These are phyloP conservation scores for Ellobium chinense DNA, from an alignment of 2,888 invertebrate species.

Conservation along the genomic window DNA sequence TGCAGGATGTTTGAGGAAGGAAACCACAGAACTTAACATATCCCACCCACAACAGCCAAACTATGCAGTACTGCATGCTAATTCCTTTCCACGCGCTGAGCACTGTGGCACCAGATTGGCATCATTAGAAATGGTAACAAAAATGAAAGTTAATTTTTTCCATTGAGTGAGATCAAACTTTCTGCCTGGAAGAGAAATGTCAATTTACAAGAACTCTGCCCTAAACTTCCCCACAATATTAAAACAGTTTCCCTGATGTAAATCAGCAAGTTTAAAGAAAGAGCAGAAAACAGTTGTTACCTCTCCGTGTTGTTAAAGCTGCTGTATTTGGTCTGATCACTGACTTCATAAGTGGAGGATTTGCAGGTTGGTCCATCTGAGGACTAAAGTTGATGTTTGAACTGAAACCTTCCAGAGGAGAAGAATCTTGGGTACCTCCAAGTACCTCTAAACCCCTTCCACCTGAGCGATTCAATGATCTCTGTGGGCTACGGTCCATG, in stretches of 20 bases:
- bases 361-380: not conserved
- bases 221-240: not conserved
- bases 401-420: not conserved
- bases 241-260: not conserved
- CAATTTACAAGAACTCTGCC: not conserved
- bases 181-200: not conserved
- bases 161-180: not conserved
- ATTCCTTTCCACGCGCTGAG: too few species aligned
- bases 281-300: slow-evolving; percentile 8
- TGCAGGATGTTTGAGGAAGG: too few species aligned
- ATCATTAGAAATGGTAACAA: too few species aligned
- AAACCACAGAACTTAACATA: too few species aligned
- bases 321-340: slow-evolving; percentile 41
- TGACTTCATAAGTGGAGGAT: slow-evolving; percentile 15
- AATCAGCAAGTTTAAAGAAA: not conserved
- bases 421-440: not conserved
- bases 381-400: slow-evolving; percentile 19
- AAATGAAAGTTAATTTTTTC: not conserved
- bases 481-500: slow-evolving; percentile 50
- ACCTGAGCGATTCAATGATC: not conserved
- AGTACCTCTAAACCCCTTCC: too few species aligned
- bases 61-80: too few species aligned
- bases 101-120: too few species aligned
- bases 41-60: too few species aligned
- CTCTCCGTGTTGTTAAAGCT: slow-evolving; percentile 32